phyloP scores from a whole-genome alignment of 2,113 vertebrate species.

The Paratilapia polleni region DNA sequence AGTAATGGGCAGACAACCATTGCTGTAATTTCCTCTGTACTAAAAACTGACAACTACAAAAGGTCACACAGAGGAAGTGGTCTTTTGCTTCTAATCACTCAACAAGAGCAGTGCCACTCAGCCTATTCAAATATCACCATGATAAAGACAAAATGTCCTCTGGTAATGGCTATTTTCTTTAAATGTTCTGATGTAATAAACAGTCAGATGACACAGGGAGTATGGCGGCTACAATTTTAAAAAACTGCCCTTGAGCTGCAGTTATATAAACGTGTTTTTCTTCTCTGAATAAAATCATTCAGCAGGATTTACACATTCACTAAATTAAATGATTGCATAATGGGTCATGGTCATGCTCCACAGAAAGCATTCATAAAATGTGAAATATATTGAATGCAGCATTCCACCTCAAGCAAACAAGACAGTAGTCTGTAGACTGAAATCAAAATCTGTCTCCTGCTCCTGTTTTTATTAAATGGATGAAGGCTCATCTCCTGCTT shows the following conservation, averaged over 20 bases:
- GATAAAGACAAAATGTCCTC: constrained; percentile 18
- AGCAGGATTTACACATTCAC: not conserved
- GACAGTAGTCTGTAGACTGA: not conserved
- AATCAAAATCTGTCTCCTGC: not conserved
- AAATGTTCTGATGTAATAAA: not conserved
- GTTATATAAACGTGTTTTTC: not conserved
- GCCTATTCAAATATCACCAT: constrained; percentile 53
- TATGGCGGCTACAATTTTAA: not conserved
- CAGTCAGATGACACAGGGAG: not conserved
- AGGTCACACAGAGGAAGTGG: constrained; percentile 46
- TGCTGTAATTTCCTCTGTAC: constrained; percentile 57
- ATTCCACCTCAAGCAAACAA: not conserved
- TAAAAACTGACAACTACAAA: constrained; percentile 64
- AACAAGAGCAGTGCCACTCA: constrained; percentile 26
- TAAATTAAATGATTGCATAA: not conserved
- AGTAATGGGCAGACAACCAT: constrained; percentile 39
- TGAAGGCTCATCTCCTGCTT: not conserved
- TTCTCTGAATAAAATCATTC: constrained; percentile 17
- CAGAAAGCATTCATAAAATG: not conserved
- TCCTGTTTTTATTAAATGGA: not conserved
- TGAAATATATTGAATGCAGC: not conserved
- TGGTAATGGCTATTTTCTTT: not conserved
- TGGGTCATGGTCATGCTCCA: not conserved
- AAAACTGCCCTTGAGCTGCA: not conserved
- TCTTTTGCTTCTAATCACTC: constrained; percentile 49